phyloP scores from a whole-genome alignment of 2,888 invertebrate species.

The Mythimna lalbum region DNA sequence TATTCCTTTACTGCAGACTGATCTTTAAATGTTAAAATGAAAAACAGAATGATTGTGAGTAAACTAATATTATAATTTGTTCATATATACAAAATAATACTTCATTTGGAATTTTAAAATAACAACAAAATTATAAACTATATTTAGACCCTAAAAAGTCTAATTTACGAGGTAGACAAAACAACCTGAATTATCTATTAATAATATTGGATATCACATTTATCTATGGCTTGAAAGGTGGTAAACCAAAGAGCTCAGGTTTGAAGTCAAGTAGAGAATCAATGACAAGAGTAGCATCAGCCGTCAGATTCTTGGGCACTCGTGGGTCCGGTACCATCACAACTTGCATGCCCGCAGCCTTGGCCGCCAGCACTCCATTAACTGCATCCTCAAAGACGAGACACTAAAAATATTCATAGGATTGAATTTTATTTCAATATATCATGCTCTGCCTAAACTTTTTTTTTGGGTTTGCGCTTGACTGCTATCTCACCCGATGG shows the following conservation, averaged over 20 bases:
- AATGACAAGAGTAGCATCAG: constrained; percentile 92
- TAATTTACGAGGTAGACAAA: constrained; percentile 50
- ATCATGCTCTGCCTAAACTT: too few relatives aligned
- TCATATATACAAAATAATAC: neutral
- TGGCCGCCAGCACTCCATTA: constrained; percentile 95
- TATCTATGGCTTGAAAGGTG: constrained; percentile 88
- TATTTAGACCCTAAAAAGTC: neutral
- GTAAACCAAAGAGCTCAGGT: constrained; percentile 96
- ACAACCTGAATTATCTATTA: neutral
- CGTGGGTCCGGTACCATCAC: constrained; percentile 95
- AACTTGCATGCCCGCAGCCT: constrained; percentile 96
- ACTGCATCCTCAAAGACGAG: constrained; percentile 98
- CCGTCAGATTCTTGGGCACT: constrained; percentile 73
- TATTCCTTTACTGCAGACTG: neutral
- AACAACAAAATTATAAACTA: too few relatives aligned
- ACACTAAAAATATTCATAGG: constrained; percentile 86
- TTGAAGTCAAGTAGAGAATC: constrained; percentile 94
- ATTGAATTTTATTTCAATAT: neutral
- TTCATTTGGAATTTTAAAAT: too few relatives aligned
- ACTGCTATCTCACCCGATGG: too few relatives aligned
- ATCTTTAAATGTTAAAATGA: neutral
- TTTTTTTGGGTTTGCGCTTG: too few relatives aligned
- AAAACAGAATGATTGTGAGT: neutral
- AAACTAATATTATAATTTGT: neutral
- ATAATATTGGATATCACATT: neutral